A percentile compares a stretch with the other conserved stretches of the same genome.
Evolutionary conservation across 1,140 invertebrate species (phyloP).

Genomic region (Globodera rostochiensis): DNA sequence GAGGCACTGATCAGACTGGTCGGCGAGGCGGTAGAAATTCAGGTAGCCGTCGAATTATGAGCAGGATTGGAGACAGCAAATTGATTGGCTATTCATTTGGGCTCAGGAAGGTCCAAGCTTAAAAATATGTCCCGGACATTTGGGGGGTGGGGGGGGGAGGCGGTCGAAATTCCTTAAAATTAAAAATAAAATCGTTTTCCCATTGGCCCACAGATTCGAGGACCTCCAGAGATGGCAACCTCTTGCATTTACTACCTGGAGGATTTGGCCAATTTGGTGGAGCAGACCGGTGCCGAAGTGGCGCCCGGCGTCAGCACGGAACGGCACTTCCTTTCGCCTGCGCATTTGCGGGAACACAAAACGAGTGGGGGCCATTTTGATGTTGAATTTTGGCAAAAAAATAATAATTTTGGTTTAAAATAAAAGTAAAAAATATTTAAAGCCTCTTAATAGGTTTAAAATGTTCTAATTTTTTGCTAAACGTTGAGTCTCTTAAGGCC

Average conservation of each 20-base stretch:
- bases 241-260: conserved; percentile 76
- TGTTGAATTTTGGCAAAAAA: neutral
- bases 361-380: neutral
- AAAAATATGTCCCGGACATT: too few species aligned
- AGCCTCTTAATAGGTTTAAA: neutral
- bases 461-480: neutral
- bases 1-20: conserved; percentile 77
- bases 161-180: too few species aligned
- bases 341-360: conserved; percentile 59
- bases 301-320: conserved; percentile 65
- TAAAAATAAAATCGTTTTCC: conserved; percentile 6
- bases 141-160: too few species aligned
- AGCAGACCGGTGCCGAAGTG: conserved; percentile 69
- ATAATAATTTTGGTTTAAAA: neutral
- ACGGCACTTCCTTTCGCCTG: conserved; percentile 63
- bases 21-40: conserved; percentile 72
- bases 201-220: conserved; percentile 69
- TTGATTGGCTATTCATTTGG: too few species aligned
- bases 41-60: neutral
- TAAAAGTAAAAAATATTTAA: too few species aligned
- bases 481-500: conserved; percentile 6
- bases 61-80: too few species aligned
- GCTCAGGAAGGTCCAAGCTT: too few species aligned
- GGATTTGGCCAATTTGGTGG: conserved; percentile 75
- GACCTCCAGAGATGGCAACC: conserved; percentile 71